A percentile compares a stretch with the other conserved stretches of the same genome.
Conservation (phyloP, 2,797 vertebrate genomes). For the Helicolenus hilgendorfi region DNA sequence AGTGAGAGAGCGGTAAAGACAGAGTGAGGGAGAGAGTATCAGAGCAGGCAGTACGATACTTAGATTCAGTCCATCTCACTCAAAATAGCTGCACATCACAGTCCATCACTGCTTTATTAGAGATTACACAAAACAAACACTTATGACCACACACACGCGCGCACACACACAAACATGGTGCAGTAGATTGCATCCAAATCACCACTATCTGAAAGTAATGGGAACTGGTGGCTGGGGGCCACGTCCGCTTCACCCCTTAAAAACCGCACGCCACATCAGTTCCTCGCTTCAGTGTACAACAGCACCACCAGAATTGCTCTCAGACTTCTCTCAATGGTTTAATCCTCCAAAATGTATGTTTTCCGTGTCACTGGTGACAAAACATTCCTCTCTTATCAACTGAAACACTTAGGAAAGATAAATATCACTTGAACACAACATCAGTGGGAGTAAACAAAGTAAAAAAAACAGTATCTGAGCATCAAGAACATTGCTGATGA, state of each 20-base stretch:
- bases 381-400: background rate
- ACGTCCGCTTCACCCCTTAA: conserved; percentile 41
- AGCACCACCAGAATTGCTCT: conserved; percentile 15
- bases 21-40: conserved; percentile 30
- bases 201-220: conserved; percentile 71
- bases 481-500: background rate
- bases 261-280: conserved; percentile 57
- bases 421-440: background rate
- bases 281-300: conserved; percentile 43
- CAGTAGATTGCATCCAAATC: conserved; percentile 78
- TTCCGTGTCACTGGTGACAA: background rate
- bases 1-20: background rate
- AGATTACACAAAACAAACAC: conserved; percentile 61
- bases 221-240: conserved; percentile 48
- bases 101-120: conserved; percentile 78
- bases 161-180: conserved; percentile 21
- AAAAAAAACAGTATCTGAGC: background rate
- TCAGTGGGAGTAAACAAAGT: background rate
- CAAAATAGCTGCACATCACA: conserved; percentile 67
- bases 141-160: conserved; percentile 19
- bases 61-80: conserved; percentile 75
- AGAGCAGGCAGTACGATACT: conserved; percentile 59
- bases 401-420: background rate
- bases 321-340: background rate
- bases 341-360: conserved; percentile 13